Base-by-base conservation (phyloP, 1,140 invertebrate species). In the Mylabris phalerata region DNA sequence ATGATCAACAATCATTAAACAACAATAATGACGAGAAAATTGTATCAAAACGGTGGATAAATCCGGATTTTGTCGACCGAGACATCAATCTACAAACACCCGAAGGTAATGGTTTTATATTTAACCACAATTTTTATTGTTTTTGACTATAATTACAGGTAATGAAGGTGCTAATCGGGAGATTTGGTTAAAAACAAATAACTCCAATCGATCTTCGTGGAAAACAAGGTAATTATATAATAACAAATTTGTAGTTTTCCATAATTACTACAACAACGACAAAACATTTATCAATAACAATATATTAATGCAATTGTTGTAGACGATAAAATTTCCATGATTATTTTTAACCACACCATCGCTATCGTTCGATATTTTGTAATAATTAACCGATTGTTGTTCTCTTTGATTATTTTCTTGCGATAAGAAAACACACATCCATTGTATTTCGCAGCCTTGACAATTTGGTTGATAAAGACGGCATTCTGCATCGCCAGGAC, bases 391-490 rank as follows among this genome's bases (percentile, higher is more conserved):
- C 32, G 24, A 27, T 55, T 10, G 24, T 19, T 40, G 48, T 49
- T 11, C 7, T n/a, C 9, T 41, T 26, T 55, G 41, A 7, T 32
- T 50, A 19, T 42, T 48, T 32, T n/a, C 39, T 39, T 13, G 41
- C 19, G 11, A 2, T 42, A 10, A 19, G 19, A 19, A 19, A 42
- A 46, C 13, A 57, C 73, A 75, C 47, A 65, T 62, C 49, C 59
- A 50, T n/a, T 65, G 48, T 11, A 60, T 45, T 38, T 67, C 66
- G 50, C 74, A 75, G 6, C 72, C 74, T n/a, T 58, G 51, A 64
- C 73, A 75, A 40, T 50, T 9, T 50, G 71, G 68, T 51, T 73
- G 65, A 59, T 67, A 75, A 50, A 73, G 57, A 40, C 65, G 59
- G 51, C 73, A 75, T 26, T 67, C 65, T 32, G 67, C 62, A 39